Evolutionary conservation across 2,888 invertebrate species (phyloP), one percentile per base, ranked within the genome.

Genomic region (Leucania comma): DNA sequence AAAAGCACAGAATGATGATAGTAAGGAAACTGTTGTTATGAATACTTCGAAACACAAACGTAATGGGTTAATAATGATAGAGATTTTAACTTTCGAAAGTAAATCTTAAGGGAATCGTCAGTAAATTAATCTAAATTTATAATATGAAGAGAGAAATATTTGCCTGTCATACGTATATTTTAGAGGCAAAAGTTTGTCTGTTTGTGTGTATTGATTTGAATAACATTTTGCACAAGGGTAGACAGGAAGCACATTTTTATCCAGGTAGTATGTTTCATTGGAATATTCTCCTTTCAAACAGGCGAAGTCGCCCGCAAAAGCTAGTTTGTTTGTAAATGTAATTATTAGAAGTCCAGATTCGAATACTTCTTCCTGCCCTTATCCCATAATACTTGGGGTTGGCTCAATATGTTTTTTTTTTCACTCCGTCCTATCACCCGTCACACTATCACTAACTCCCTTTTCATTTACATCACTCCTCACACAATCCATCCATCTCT

Each of bases 1-100:
- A 62, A 72, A 66, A 82, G 53, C 35, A 67, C 48, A 24, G 22
- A 75, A 78, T 63, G 51, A 63, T 66, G 61, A 53, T 70, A 65
- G 29, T 65, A 65, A n/a, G 48, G 42, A 59, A 59, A 64, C 58
- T 61, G 76, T 75, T 48, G 53, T 53, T 65, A 60, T 56, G 57
- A 42, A 35, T 48, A 50, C 59, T 54, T 51, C 26, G 20, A 70
- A 69, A 70, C 32, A 70, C 71, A 57, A 57, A 77, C 22, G 1
- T 70, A 69, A 72, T 77, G 22, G n/a, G 12, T 35, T 32, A 78
- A 78, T 71, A 59, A 78, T 59, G n/a, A 29, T 29, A 20, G 12
- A n/a, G 22, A 24, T 22, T 35, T 20, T 20, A 57, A 46, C 22
- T 46, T 51, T 53, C 3, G 22, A 32, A n/a, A 32, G 38, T 5